These are phyloP conservation scores for Otus sunia DNA, from an alignment of 2,113 vertebrate species.

Conservation along the genomic window DNA sequence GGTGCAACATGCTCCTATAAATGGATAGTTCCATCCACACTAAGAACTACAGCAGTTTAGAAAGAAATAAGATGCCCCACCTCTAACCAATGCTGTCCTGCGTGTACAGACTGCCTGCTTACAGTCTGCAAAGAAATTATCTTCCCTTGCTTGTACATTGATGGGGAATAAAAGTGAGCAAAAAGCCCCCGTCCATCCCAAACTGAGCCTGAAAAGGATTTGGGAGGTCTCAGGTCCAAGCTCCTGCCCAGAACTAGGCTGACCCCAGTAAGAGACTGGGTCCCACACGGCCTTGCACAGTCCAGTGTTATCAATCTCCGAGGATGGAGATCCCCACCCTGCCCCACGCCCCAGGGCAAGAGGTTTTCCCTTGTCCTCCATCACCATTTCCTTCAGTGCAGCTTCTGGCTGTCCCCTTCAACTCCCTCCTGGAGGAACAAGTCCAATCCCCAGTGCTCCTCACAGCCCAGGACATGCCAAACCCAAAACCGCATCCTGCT, in stretches of 20 bases:
- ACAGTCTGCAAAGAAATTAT: not conserved
- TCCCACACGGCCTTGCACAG: not conserved
- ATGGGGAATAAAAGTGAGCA: not conserved
- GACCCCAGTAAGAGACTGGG: accelerated
- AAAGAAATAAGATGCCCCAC: not conserved
- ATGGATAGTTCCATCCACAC: not conserved
- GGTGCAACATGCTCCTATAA: not conserved
- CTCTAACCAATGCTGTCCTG: not conserved
- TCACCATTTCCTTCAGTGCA: not conserved
- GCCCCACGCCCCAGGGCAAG: not conserved
- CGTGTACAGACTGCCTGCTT: accelerated
- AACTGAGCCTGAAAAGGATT: not conserved
- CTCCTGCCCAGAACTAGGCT: not conserved
- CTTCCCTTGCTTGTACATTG: not conserved
- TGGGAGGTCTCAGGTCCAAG: not conserved
- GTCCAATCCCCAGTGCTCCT: not conserved
- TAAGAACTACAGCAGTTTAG: not conserved
- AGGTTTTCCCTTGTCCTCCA: not conserved
- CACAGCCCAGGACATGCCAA: accelerated
- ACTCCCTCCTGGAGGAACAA: not conserved
- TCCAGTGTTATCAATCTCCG: too few species aligned
- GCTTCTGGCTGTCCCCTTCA: not conserved
- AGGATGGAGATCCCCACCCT: not conserved
- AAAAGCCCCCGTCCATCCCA: not conserved
- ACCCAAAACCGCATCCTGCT: not conserved